Conservation (phyloP, 37 sponge, comb jelly and placozoan species). For the Axinella damicornis region DNA sequence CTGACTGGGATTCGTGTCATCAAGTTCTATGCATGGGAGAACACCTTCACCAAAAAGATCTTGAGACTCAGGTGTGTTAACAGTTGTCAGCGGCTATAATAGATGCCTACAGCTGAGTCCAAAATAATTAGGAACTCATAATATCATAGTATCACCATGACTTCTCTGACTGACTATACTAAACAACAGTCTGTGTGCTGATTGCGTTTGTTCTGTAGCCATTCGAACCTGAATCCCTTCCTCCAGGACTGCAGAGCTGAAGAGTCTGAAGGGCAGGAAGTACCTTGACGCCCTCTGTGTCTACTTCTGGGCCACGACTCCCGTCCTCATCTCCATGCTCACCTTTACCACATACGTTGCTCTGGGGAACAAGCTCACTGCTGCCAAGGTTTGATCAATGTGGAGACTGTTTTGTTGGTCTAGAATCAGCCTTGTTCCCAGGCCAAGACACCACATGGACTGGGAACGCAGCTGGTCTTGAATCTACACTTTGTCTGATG, state of each 20-base stretch:
- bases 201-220: too few species aligned
- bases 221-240: neutral
- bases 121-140: too few species aligned
- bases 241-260: constrained; percentile 77
- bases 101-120: too few species aligned
- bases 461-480: too few species aligned
- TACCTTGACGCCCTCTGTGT: constrained; percentile 98
- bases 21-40: constrained; percentile 98
- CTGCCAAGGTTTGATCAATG: constrained; percentile 81
- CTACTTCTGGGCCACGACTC: constrained; percentile 99
- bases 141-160: too few species aligned
- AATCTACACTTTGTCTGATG: too few species aligned
- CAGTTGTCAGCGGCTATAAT: too few species aligned
- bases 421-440: too few species aligned
- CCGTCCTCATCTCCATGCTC: constrained; percentile 91
- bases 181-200: too few species aligned
- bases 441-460: too few species aligned
- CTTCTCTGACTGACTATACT: too few species aligned
- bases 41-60: constrained; percentile 73
- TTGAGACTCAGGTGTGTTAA: constrained; percentile 57
- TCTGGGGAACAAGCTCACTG: constrained; percentile 88
- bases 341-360: constrained; percentile 91
- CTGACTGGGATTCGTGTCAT: constrained; percentile 90
- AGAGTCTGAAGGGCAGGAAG: constrained; percentile 85
- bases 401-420: neutral